A percentile compares a stretch with the other conserved stretches of the same genome.
Evolutionary conservation across 2,797 vertebrate genomes (phyloP).

Genomic region (Lutjanus campechanus): DNA sequence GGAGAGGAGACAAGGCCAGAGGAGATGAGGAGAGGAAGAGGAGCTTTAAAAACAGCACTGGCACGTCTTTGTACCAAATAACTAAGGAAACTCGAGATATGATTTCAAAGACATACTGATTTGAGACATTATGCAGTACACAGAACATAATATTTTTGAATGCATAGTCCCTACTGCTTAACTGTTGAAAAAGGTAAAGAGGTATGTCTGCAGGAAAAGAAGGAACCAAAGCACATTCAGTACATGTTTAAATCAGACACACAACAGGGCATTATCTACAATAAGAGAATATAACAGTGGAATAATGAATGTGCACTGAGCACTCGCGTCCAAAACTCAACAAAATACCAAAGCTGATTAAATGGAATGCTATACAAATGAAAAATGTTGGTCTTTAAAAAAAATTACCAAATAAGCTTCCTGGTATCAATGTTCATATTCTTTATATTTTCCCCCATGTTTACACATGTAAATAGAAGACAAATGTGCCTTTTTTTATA

Average conservation of each 20-base stretch:
- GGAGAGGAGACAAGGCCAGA: neutral
- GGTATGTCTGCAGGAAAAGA: slow-evolving; percentile 70
- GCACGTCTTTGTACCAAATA: slow-evolving; percentile 27
- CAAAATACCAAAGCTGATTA: slow-evolving; percentile 78
- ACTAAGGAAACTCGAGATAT: slow-evolving; percentile 25
- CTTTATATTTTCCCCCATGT: slow-evolving; percentile 84
- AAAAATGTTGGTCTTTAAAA: slow-evolving; percentile 70
- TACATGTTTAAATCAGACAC: slow-evolving; percentile 75
- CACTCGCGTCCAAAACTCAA: slow-evolving; percentile 71
- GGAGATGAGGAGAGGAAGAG: neutral
- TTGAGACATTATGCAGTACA: slow-evolving; percentile 45
- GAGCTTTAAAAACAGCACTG: slow-evolving; percentile 27
- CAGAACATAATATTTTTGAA: slow-evolving; percentile 39
- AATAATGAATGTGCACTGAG: slow-evolving; percentile 62
- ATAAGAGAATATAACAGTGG: slow-evolving; percentile 58
- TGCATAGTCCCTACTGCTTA: slow-evolving; percentile 18
- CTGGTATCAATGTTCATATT: slow-evolving; percentile 72
- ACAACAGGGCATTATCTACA: slow-evolving; percentile 74
- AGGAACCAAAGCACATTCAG: slow-evolving; percentile 70
- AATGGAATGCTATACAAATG: slow-evolving; percentile 79
- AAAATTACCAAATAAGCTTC: slow-evolving; percentile 66
- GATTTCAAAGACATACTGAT: slow-evolving; percentile 57
- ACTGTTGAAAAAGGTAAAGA: slow-evolving; percentile 60
- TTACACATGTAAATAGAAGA: slow-evolving; percentile 82
- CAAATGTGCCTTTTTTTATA: slow-evolving; percentile 84